Conservation (phyloP, 2,888 invertebrate genomes). For the Holacanthella duospinosa region DNA sequence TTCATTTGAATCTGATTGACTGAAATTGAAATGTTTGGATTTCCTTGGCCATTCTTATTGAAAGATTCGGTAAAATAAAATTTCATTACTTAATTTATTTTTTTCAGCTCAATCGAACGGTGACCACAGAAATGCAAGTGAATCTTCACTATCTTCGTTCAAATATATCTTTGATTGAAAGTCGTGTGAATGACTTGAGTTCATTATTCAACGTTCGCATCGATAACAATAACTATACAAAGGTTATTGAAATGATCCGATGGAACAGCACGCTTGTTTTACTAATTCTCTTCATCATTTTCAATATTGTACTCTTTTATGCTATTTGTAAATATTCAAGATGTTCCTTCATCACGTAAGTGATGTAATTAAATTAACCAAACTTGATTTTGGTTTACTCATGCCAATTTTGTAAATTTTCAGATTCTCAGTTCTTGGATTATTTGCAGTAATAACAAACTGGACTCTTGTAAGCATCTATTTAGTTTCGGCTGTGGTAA, state of each 20-base stretch:
- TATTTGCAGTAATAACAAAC: slow-evolving; percentile 74
- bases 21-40: no score
- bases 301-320: slow-evolving; percentile 78
- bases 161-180: not conserved
- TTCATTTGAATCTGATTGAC: not conserved
- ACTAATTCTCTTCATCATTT: slow-evolving; percentile 55
- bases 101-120: slow-evolving; percentile 1
- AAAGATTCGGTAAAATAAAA: no score
- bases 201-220: not conserved
- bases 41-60: no score
- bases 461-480: slow-evolving; percentile 83
- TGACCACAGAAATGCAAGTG: not conserved
- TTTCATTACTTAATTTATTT: no score
- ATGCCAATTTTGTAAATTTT: not conserved
- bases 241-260: not conserved
- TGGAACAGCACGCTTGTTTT: not conserved
- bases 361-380: slow-evolving; percentile 19
- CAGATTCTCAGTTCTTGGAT: slow-evolving; percentile 70
- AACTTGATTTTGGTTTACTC: not conserved
- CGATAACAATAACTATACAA: not conserved
- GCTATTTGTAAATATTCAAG: slow-evolving; percentile 81
- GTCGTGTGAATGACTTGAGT: not conserved
- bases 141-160: slow-evolving; percentile 3
- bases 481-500: slow-evolving; percentile 63
- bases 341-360: slow-evolving; percentile 70